Conservation (phyloP, 2,797 vertebrate species). For the Sebastes kiyomatsui region DNA sequence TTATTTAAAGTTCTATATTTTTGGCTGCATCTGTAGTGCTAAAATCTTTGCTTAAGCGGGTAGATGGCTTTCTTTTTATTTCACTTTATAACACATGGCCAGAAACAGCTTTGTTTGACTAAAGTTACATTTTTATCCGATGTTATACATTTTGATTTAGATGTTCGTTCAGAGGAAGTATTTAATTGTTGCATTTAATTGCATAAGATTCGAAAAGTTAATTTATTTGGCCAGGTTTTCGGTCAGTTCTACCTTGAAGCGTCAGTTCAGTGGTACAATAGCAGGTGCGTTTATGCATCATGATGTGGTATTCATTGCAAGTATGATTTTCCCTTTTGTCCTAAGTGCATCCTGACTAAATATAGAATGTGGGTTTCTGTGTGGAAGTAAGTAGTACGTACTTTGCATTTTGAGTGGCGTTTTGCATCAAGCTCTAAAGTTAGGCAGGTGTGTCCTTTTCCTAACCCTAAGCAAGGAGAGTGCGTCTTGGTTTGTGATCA, state of each 20-base stretch:
- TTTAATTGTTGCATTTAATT: neutral
- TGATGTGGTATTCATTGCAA: neutral
- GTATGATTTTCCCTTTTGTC: neutral
- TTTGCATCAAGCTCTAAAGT: slow-evolving; percentile 42
- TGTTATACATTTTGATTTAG: neutral
- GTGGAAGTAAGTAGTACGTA: slow-evolving; percentile 20
- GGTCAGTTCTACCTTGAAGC: neutral
- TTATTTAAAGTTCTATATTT: neutral
- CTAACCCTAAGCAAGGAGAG: slow-evolving; percentile 54
- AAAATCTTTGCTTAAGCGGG: neutral
- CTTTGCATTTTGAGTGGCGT: slow-evolving; percentile 30
- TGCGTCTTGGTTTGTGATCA: slow-evolving; percentile 51
- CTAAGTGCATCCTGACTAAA: slow-evolving; percentile 38
- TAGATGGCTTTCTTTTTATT: neutral
- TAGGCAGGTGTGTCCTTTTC: slow-evolving; percentile 15
- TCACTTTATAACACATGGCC: neutral
- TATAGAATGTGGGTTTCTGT: slow-evolving; percentile 30
- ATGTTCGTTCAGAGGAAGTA: neutral
- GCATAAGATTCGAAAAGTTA: neutral
- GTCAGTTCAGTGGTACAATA: neutral
- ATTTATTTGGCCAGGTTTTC: neutral
- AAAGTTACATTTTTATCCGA: neutral
- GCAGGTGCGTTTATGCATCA: neutral
- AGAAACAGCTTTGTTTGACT: neutral
- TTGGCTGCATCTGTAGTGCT: neutral